Percentiles rank a stretch among this genome's conserved stretches.
Conservation (phyloP, 2,113 vertebrate genomes). For the Chunga burmeisteri region DNA sequence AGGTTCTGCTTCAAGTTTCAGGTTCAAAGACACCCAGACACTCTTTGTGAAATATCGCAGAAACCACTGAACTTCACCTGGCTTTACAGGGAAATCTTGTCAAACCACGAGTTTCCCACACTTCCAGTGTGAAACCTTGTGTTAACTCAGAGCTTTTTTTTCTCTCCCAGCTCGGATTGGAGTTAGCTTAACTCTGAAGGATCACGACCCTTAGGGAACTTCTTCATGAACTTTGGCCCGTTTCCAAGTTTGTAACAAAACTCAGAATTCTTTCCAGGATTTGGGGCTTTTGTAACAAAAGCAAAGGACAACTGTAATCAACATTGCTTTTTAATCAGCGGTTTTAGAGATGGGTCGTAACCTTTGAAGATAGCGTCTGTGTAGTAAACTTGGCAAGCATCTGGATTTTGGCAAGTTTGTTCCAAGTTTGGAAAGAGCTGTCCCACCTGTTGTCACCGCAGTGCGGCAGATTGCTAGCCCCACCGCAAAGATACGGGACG, state of each 20-base stretch:
- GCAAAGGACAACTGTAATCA: background rate
- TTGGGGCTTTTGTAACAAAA: background rate
- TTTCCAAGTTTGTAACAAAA: background rate
- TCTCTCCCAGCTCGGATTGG: background rate
- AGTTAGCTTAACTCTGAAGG: background rate
- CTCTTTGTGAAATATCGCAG: conserved; percentile 11
- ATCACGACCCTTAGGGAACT: background rate
- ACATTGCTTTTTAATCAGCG: background rate
- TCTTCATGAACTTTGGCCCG: background rate
- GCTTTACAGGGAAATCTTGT: conserved; percentile 6
- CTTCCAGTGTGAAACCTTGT: background rate
- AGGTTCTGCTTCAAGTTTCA: conserved; percentile 16
- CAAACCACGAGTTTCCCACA: background rate
- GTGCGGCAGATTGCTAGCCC: background rate
- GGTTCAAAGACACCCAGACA: conserved; percentile 22
- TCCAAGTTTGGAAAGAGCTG: background rate
- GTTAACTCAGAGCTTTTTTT: background rate
- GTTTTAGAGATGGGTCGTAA: background rate
- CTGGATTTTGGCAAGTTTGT: background rate
- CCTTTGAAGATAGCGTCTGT: background rate
- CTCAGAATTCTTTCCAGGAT: background rate
- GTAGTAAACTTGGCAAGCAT: background rate
- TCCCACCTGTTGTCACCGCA: conserved; percentile 21
- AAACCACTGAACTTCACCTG: conserved; percentile 47
- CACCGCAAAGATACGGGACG: background rate